phyloP scores from a whole-genome alignment of 1,140 invertebrate genomes.

The Drosophila ficusphila region DNA sequence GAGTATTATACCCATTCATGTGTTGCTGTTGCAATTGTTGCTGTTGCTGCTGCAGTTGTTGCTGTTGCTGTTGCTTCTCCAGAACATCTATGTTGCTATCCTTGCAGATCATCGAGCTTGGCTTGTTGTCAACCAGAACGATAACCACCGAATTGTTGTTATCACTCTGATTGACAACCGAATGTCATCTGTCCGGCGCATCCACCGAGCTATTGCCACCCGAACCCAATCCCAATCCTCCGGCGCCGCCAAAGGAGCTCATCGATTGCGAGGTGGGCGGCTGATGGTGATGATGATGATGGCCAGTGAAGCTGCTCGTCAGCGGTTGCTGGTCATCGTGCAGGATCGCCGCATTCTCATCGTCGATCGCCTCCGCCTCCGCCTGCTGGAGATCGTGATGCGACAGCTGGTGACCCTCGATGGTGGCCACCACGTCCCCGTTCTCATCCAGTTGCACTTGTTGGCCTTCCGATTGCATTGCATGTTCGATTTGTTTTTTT shows the following conservation, averaged over 20 bases:
- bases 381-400: constrained; percentile 66
- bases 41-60: constrained; percentile 29
- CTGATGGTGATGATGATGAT: constrained; percentile 26
- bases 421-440: constrained; percentile 72
- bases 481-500: too few relatives aligned
- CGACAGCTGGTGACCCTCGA: constrained; percentile 63
- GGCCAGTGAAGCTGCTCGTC: constrained; percentile 66
- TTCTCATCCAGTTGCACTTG: constrained; percentile 66
- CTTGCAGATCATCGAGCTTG: constrained; percentile 83
- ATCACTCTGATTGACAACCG: constrained; percentile 83
- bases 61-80: constrained; percentile 45
- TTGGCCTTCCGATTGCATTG: constrained; percentile 32
- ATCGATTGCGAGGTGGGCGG: constrained; percentile 59
- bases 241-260: constrained; percentile 60
- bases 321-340: constrained; percentile 78
- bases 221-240: constrained; percentile 12
- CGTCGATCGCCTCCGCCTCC: constrained; percentile 75
- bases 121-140: constrained; percentile 84
- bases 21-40: neutral
- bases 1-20: constrained; percentile 65
- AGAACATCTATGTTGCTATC: constrained; percentile 73
- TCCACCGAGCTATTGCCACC: constrained; percentile 9
- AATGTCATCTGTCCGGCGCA: constrained; percentile 82
- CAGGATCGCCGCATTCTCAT: constrained; percentile 73
- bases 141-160: constrained; percentile 84